Evolutionary conservation across 2,797 vertebrate genomes (phyloP).

Genomic region (Perodicticus potto): DNA sequence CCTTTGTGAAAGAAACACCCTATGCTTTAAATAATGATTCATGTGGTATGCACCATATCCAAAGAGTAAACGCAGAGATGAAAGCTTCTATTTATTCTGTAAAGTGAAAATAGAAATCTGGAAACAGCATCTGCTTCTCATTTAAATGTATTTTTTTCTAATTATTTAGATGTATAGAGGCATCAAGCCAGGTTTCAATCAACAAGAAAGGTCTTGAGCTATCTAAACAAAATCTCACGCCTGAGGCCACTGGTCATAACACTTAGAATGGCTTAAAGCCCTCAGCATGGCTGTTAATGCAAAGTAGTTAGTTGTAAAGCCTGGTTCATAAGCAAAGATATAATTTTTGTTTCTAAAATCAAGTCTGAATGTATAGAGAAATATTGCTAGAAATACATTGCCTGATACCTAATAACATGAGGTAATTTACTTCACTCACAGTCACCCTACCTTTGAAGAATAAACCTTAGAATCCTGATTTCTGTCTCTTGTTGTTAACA

Average conservation of each 20-base stretch:
- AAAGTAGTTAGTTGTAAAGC: conserved; percentile 69
- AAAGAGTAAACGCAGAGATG: conserved; percentile 75
- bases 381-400: conserved; percentile 68
- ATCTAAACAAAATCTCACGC: conserved; percentile 85
- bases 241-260: conserved; percentile 80
- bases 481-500: conserved; percentile 53
- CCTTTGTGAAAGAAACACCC: conserved; percentile 74
- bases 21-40: conserved; percentile 80
- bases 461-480: conserved; percentile 52
- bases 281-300: conserved; percentile 73
- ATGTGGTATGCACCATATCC: conserved; percentile 64
- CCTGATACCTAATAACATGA: conserved; percentile 49
- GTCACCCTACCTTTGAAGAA: conserved; percentile 55
- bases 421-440: conserved; percentile 58
- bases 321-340: conserved; percentile 59
- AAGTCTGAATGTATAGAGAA: conserved; percentile 75
- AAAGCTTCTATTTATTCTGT: conserved; percentile 85
- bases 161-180: conserved; percentile 85
- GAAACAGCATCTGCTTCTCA: conserved; percentile 86
- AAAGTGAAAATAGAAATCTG: conserved; percentile 81
- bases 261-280: conserved; percentile 80
- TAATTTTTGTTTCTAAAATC: conserved; percentile 74
- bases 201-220: conserved; percentile 85
- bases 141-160: conserved; percentile 84
- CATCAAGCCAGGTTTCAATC: conserved; percentile 86